Evolutionary conservation across 2,113 vertebrate genomes (phyloP), one percentile per base, ranked within the genome.

Genomic region (Apodemus sylvaticus): DNA sequence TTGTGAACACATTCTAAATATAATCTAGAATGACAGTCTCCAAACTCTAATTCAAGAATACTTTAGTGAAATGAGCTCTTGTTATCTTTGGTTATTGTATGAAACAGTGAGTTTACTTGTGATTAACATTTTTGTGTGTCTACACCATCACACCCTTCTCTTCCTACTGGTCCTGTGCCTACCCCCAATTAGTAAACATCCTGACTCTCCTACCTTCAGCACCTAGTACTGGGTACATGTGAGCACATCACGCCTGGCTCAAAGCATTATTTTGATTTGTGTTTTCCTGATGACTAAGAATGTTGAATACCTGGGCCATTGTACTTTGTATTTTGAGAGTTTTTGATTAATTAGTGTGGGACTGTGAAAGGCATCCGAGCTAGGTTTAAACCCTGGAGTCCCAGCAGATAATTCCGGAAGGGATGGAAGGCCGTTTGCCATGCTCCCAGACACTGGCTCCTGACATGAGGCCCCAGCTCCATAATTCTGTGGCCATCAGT

Each of bases 1-100:
- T 92, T 92, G 11, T 78, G 53, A 93, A 77, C 29, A 94, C 7
- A 93, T 93, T 24, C 51, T 94, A 86, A 94, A 93, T 3, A 86
- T 19, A 66, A 78, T 26, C 87, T 89, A 82, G 5, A 39, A 68
- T 66, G 73, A 88, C 19, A n/a, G 91, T 85, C 58, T 91, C 20
- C 26, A 89, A 93, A 55, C 7, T 14, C 55, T 73, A 45, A 83
- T 74, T 91, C 58, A 79, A 91, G 94, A 95, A 79, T 62, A 92
- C 19, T 90, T 73, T 76, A 68, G 42, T 48, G 29, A 86, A 68
- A 48, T 51, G 42, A 86, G 83, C 16, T 86, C 26, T 66, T 48
- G 36, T 19, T 66, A 66, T 48, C 2, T 64, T 48, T 68, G 51
- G 42, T 85, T 85, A 85, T 11, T 68, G 26, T 51, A 86, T 1